Evolutionary conservation across 2,888 invertebrate species (phyloP), one percentile per base, ranked within the genome.

Genomic region (Linnaemya vulpina): DNA sequence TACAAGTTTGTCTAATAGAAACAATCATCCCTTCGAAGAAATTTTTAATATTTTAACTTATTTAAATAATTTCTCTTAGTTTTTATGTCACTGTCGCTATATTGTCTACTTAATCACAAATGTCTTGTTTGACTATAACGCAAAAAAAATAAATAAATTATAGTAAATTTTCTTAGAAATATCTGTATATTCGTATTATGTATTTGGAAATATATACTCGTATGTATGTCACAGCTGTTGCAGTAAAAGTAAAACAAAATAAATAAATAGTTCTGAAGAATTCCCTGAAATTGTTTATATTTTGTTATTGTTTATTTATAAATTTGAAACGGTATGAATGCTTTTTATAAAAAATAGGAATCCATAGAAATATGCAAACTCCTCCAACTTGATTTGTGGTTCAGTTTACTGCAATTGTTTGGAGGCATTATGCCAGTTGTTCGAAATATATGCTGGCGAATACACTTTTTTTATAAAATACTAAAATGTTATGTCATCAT

Each of bases 201-300:
- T 22, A 17, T 38, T 58, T 38, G 30, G 3, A 30, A 17, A 75
- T 46, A 30, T 30, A 35, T 17, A 15, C 8, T 15, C n/a, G 20
- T 25, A 43, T 58, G 17, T 73, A 67, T 83, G 77, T 83, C 83
- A 77, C 83, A 83, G 83, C 77, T 82, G 81, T 76, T 83, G 20
- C 65, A 43, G 40, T 20, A 25, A 55, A 17, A 60, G 51, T 1
- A 49, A 49, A 53, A 43, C 22, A 30, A 49, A 30, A 22, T 63
- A 5, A 49, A 65, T 9, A 43, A 65, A 25, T 38, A 30, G 25
- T 17, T 76, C 15, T 40, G 17, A 38, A 73, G 22, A 80, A 73
- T 80, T 73, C 73, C 35, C 7, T 67, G 58, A 73, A 80, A 73
- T 43, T 51, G 51, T 65, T 65, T 65, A 43, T n/a, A 63, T 51